phyloP scores from a whole-genome alignment of 2,113 vertebrate species.

The Athene noctua region DNA sequence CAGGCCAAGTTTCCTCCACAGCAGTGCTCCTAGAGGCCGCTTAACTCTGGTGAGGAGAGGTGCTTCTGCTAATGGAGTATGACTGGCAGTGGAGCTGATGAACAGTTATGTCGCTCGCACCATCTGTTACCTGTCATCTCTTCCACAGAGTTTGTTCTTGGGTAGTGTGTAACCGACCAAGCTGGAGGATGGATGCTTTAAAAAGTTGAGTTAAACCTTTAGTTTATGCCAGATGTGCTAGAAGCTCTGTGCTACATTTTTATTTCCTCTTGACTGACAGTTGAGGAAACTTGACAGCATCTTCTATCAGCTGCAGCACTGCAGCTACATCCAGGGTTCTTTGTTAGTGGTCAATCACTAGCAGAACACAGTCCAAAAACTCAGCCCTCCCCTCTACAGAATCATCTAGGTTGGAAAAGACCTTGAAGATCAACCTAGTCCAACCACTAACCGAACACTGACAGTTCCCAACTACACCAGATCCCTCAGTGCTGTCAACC shows the following conservation, averaged over 20 bases:
- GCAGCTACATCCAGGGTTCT: neutral
- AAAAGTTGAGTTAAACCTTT: conserved; percentile 14
- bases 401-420: too few relatives aligned
- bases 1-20: neutral
- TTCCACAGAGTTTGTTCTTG: conserved; percentile 18
- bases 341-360: neutral
- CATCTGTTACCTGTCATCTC: conserved; percentile 49
- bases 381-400: neutral
- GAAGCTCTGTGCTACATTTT: conserved; percentile 27
- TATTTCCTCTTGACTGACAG: conserved; percentile 29
- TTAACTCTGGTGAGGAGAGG: neutral
- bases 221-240: conserved; percentile 45
- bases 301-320: conserved; percentile 16
- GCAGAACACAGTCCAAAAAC: neutral
- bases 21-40: neutral
- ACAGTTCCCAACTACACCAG: too few relatives aligned
- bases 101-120: neutral
- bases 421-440: too few relatives aligned
- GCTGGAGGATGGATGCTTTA: conserved; percentile 4
- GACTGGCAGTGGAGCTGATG: neutral
- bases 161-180: neutral
- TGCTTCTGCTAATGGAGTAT: neutral
- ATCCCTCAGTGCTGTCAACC: too few relatives aligned
- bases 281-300: conserved; percentile 14
- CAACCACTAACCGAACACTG: too few relatives aligned